Evolutionary conservation across 1,140 invertebrate genomes (phyloP).

Genomic region (Zaprionus ornatus): DNA sequence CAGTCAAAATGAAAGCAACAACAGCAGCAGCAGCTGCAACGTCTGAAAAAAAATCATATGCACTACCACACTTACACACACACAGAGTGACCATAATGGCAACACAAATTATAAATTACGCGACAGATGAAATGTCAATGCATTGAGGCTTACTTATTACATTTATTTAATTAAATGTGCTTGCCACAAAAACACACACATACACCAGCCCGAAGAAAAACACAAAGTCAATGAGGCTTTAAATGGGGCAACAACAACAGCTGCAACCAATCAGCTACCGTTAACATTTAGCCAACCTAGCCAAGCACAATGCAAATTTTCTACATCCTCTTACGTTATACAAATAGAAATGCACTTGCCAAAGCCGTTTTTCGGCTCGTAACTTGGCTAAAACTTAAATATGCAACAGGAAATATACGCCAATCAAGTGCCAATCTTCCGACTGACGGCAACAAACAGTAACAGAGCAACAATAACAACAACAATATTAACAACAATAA

Average conservation of each 20-base stretch:
- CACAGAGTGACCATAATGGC: constrained; percentile 66
- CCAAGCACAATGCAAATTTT: constrained; percentile 35
- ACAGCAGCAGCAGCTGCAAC: constrained; percentile 48
- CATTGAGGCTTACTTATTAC: constrained; percentile 68
- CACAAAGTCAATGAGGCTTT: constrained; percentile 18
- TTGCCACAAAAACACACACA: constrained; percentile 20
- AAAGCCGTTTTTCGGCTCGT: constrained; percentile 39
- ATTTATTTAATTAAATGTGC: constrained; percentile 78
- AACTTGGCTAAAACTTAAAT: constrained; percentile 72
- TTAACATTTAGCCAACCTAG: constrained; percentile 11
- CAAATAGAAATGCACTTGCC: constrained; percentile 77
- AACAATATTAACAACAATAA: constrained; percentile 47
- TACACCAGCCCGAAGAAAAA: constrained; percentile 6
- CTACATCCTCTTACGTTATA: constrained; percentile 50
- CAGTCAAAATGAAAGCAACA: constrained; percentile 64
- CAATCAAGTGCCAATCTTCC: constrained; percentile 80
- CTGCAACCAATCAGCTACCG: neutral
- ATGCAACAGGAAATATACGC: constrained; percentile 82
- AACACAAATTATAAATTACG: constrained; percentile 81
- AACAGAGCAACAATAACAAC: constrained; percentile 42
- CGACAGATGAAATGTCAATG: constrained; percentile 81
- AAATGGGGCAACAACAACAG: neutral
- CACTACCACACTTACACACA: constrained; percentile 12
- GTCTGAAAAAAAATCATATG: constrained; percentile 32
- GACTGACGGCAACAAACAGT: constrained; percentile 63